Conservation (phyloP, 2,888 invertebrate species). For the Sacculina carcini region DNA sequence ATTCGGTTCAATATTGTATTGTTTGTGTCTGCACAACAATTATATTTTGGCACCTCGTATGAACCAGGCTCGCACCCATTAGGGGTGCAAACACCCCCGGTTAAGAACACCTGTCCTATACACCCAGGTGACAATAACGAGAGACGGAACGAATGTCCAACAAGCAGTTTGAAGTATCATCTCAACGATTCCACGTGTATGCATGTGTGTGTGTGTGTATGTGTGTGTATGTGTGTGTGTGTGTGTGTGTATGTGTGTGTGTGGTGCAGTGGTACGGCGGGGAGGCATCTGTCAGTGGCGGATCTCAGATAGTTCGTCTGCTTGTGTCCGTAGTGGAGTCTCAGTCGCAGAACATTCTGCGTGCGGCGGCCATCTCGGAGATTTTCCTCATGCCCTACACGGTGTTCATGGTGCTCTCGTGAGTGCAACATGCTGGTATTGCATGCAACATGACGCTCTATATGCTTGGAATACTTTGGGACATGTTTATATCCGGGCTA, state of each 20-base stretch:
- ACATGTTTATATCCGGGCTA: too few species aligned
- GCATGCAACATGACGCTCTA: too few species aligned
- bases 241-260: constrained; percentile 7
- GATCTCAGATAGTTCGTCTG: constrained; percentile 58
- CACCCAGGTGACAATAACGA: too few species aligned
- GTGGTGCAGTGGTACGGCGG: background rate
- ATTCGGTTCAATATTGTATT: too few species aligned
- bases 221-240: background rate
- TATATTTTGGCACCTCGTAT: too few species aligned
- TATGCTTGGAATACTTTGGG: too few species aligned
- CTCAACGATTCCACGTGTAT: constrained; percentile 1
- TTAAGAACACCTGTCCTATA: too few species aligned
- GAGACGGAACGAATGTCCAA: too few species aligned
- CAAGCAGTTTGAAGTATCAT: background rate
- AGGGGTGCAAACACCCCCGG: too few species aligned
- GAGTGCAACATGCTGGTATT: constrained; percentile 24
- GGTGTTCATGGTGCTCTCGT: constrained; percentile 42
- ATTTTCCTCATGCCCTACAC: constrained; percentile 36
- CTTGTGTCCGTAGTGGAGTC: constrained; percentile 66
- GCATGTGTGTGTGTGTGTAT: background rate
- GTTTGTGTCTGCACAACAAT: too few species aligned
- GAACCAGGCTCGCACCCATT: too few species aligned
- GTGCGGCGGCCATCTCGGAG: constrained; percentile 74
- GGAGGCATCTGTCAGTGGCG: constrained; percentile 21
- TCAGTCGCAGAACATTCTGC: constrained; percentile 65